Base-by-base conservation (phyloP, 2,888 invertebrate species). In the Unio pictorum region DNA sequence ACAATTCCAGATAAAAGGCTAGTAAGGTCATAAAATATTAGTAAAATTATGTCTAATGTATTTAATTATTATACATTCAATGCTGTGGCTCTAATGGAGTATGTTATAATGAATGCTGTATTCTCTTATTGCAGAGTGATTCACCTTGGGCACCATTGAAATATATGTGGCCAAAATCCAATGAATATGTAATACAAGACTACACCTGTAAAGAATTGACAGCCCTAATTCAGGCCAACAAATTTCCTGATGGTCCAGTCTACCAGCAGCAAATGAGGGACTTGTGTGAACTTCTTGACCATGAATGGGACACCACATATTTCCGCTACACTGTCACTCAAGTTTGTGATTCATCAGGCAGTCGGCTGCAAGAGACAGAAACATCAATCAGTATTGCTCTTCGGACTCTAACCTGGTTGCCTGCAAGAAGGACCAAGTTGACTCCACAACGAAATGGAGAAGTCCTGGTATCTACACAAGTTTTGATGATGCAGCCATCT, bases 381-480 rank as follows among this genome's bases (percentile, higher is more conserved):
- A 81, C 87, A 0, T 87, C 89, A 0, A 86, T 89, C 67, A 79
- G 82, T 67, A 79, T 86, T 26, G 64, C 80, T 59, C 75, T 89
- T 54, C 74, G 76, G 58, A 75, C 74, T 4, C 61, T 80, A 20
- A 65, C 70, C 17, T 89, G 89, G 89, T 67, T 88, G 30, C 89
- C 88, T 17, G 82, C 82, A 0, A 45, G 76, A 20, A 67, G 79
- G 71, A 74, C 61, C 0, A 68, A 74, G n/a, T 69, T 65, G 26
- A 28, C 64, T 61, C 54, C 66, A 45, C 61, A 69, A 15, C n/a
- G 26, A n/a, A 65, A 71, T 62, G 61, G 75, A 20, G 55, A 23
- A 23, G 66, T 74, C 8, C 59, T 30, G 3, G 61, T 55, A 8
- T 45, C 59, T 17, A 60, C 55, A 18, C 59, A 64, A 7, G 58